These are phyloP conservation scores for Clarias macrocephalus DNA, from an alignment of 2,113 vertebrate genomes.

Conservation along the genomic window DNA sequence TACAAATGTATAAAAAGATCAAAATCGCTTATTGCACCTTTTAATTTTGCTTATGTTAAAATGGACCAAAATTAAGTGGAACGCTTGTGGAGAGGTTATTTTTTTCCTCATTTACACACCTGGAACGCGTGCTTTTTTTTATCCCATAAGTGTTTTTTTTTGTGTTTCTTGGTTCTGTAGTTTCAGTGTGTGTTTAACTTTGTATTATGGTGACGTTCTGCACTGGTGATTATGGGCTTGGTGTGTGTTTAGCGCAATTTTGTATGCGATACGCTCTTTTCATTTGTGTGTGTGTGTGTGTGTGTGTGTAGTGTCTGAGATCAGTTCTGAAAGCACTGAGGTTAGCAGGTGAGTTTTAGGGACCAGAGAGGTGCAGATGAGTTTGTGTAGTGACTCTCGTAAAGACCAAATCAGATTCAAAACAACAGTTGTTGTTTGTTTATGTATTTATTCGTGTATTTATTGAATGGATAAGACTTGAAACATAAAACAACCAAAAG, in stretches of 20 bases:
- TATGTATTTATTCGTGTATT: conserved; percentile 1
- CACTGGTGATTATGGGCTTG: neutral
- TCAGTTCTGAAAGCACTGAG: neutral
- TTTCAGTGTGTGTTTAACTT: neutral
- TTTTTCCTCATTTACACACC: neutral
- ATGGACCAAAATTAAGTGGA: too few species aligned
- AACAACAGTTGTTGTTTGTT: neutral
- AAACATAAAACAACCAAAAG: neutral
- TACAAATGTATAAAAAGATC: neutral
- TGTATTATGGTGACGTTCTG: neutral
- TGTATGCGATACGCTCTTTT: neutral
- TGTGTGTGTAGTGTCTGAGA: neutral
- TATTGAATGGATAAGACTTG: neutral
- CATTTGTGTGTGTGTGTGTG: neutral
- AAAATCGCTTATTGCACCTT: neutral
- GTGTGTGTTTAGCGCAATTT: neutral
- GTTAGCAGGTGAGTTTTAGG: conserved; percentile 11
- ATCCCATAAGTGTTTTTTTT: neutral
- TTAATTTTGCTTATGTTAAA: neutral
- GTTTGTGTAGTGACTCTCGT: neutral
- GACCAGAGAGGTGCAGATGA: neutral
- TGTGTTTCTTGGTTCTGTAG: neutral
- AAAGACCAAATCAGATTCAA: neutral
- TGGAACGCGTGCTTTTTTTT: neutral
- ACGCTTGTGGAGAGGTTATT: neutral